phyloP scores from a whole-genome alignment of 1,140 invertebrate species.

The Drosophila mayri region DNA sequence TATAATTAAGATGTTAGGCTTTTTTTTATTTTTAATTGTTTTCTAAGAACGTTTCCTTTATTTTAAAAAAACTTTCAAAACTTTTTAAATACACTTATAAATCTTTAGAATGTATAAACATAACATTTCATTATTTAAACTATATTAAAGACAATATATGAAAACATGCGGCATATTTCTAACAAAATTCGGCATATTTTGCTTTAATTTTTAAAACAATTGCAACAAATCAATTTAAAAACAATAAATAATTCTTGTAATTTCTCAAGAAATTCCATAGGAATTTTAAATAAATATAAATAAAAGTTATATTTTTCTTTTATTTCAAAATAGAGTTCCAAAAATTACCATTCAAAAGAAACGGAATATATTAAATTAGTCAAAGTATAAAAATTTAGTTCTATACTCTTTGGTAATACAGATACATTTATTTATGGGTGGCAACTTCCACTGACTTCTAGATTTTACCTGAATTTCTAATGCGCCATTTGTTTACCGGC shows the following conservation, averaged over 20 bases:
- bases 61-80: not conserved
- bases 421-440: not conserved
- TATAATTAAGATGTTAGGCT: too few species aligned
- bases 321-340: not conserved
- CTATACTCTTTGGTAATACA: not conserved
- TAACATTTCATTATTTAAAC: not conserved
- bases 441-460: conserved; percentile 22
- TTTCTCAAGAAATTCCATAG: not conserved
- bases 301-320: not conserved
- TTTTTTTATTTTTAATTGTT: not conserved
- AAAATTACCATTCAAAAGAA: not conserved
- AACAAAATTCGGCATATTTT: not conserved
- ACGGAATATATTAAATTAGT: not conserved
- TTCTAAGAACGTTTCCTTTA: not conserved
- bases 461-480: conserved; percentile 30
- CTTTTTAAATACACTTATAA: not conserved
- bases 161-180: too few species aligned
- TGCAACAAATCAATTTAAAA: not conserved
- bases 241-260: not conserved
- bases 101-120: not conserved
- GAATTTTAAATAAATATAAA: not conserved
- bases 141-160: not conserved
- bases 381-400: too few species aligned
- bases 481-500: conserved; percentile 53
- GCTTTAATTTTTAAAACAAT: not conserved